Conservation (phyloP, 2,888 invertebrate genomes). For the Darwinula stevensoni region DNA sequence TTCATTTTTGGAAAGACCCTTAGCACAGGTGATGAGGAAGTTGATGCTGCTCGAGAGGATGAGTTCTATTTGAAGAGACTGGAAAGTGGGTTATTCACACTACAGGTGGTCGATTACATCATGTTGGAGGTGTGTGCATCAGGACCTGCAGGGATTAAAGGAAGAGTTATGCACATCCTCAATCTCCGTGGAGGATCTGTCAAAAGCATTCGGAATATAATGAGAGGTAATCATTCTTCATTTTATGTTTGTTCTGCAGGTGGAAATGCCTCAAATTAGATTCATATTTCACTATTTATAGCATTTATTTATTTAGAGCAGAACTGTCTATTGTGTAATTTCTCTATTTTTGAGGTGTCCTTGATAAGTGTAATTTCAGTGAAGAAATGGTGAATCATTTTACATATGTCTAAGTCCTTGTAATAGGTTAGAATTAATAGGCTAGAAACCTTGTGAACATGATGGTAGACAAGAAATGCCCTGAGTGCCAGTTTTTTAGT, state of each 20-base stretch:
- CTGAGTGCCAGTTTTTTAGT: too few relatives aligned
- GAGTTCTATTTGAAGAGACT: slow-evolving; percentile 59
- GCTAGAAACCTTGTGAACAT: too few relatives aligned
- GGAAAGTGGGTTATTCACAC: slow-evolving; percentile 78
- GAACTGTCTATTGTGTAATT: too few relatives aligned
- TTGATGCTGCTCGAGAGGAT: slow-evolving; percentile 46
- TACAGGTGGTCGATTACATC: slow-evolving; percentile 70
- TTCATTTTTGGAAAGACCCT: slow-evolving; percentile 3
- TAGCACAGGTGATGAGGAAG: slow-evolving; percentile 14
- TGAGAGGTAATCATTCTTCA: slow-evolving; percentile 34
- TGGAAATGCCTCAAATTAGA: too few relatives aligned
- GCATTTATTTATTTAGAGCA: too few relatives aligned
- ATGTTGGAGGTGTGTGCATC: slow-evolving; percentile 25
- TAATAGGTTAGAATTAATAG: too few relatives aligned
- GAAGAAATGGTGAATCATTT: too few relatives aligned
- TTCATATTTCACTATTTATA: too few relatives aligned
- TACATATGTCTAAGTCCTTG: too few relatives aligned
- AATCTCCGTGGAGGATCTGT: slow-evolving; percentile 66
- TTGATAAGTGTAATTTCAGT: too few relatives aligned
- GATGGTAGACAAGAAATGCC: too few relatives aligned
- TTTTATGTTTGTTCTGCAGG: slow-evolving; percentile 4
- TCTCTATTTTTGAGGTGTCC: too few relatives aligned
- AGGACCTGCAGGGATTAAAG: slow-evolving; percentile 30
- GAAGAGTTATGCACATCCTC: slow-evolving; percentile 57
- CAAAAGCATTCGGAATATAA: slow-evolving; percentile 69